Evolutionary conservation across 2,888 invertebrate genomes (phyloP).

Genomic region (Lasioglossum leucozonium): DNA sequence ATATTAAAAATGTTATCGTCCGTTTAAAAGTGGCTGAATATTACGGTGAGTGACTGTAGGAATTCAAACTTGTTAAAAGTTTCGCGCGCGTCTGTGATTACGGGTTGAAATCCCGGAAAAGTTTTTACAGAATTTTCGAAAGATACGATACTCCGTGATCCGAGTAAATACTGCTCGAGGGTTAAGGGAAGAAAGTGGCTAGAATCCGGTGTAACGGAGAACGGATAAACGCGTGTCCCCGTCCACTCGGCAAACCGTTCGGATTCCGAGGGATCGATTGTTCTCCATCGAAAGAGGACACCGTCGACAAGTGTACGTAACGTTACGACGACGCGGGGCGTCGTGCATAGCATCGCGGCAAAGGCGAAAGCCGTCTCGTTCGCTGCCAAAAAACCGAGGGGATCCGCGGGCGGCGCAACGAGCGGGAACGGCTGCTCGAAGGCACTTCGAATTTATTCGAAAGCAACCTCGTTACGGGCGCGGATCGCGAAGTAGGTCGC

Average conservation of each 20-base stretch:
- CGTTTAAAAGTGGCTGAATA: too few relatives aligned
- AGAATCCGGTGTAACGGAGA: neutral
- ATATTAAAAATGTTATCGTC: too few relatives aligned
- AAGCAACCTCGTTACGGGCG: conserved; percentile 78
- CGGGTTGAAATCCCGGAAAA: too few relatives aligned
- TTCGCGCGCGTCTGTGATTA: too few relatives aligned
- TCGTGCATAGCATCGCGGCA: neutral
- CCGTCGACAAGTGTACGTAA: conserved; percentile 16
- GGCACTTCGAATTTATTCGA: conserved; percentile 78
- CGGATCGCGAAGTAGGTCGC: conserved; percentile 76
- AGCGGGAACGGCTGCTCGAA: conserved; percentile 55
- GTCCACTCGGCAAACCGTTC: conserved; percentile 1
- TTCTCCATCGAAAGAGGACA: conserved; percentile 2
- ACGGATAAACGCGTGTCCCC: neutral
- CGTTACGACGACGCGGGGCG: neutral
- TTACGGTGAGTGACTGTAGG: too few relatives aligned
- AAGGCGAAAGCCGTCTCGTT: neutral
- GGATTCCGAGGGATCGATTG: conserved; percentile 15
- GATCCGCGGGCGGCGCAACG: conserved; percentile 38
- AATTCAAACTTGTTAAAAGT: too few relatives aligned
- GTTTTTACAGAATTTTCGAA: too few relatives aligned
- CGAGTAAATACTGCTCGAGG: too few relatives aligned
- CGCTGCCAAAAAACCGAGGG: conserved; percentile 30
- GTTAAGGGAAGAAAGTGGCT: neutral
- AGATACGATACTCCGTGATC: too few relatives aligned